Base-by-base conservation (phyloP, 2,113 vertebrate species). In the Heliornis fulica region DNA sequence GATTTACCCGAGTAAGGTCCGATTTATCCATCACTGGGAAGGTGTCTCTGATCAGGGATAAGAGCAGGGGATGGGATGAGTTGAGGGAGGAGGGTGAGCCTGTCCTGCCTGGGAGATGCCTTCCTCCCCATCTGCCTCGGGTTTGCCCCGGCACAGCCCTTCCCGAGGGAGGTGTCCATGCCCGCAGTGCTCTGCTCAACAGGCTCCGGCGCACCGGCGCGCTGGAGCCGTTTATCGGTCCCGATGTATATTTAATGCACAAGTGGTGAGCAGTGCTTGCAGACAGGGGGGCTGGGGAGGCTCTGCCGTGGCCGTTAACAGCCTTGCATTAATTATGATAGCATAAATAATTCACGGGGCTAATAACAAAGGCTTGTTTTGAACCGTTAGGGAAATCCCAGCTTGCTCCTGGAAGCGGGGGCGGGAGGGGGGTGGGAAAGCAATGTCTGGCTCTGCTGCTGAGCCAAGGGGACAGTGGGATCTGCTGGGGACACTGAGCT, bases 261-360 rank as follows among this genome's bases (percentile, higher is more conserved):
- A 29, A 21, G 31, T 9, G 31, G 19, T 87, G 89, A 89, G 74
- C 89, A 57, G 41, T 38, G 81, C 46, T 61, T 90, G 61, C 89
- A 75, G 89, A 61, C 5, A 54, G 81, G 72, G 2, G 16, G 82
- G 87, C 69, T 54, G 64, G 59, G 57, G 65, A 94, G 82, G 50
- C 87, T 32, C 46, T 46, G 46, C 20, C n/a, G 25, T 54, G 34
- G 43, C 83, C 19, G 6, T 57, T 59, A 90, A 45, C 3, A 1
- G 5, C 34, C 29, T 51, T 75, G 87, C 90, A 90, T 94, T 97
- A 94, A 90, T 94, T 71, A 75, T 78, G 70, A 23, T 13, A 57
- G 92, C 65, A 84, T 92, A 90, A 96, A 95, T 95, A 94, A 95
- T 89, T 93, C 94, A 95, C 65, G 7, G 50, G 69, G 74, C 61